Conservation (phyloP, 2,797 vertebrate genomes). For the Hippoglossus hippoglossus region DNA sequence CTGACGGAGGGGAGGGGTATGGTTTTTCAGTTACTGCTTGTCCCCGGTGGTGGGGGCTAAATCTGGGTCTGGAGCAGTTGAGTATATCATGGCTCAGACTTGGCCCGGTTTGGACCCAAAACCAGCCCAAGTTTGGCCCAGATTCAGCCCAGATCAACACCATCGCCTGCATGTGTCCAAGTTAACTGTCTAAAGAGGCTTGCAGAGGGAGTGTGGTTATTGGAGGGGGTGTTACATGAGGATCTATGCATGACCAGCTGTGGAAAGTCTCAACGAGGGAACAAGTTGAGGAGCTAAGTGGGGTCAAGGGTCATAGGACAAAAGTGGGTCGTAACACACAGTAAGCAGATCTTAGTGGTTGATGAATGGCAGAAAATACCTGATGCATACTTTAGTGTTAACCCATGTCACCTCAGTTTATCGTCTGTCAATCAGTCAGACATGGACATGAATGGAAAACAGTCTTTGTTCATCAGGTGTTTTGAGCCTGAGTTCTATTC, state of each 20-base stretch:
- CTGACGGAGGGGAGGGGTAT: slow-evolving; percentile 78
- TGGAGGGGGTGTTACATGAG: slow-evolving; percentile 62
- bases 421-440: slow-evolving; percentile 5
- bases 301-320: slow-evolving; percentile 51
- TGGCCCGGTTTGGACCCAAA: slow-evolving; percentile 35
- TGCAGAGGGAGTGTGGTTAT: slow-evolving; percentile 46
- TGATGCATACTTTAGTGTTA: slow-evolving; percentile 41
- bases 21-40: slow-evolving; percentile 79
- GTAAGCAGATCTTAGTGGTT: slow-evolving; percentile 15
- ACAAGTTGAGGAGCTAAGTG: slow-evolving; percentile 47
- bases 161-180: slow-evolving; percentile 74
- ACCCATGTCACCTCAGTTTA: neutral
- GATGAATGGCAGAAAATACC: slow-evolving; percentile 72
- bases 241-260: slow-evolving; percentile 69
- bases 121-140: slow-evolving; percentile 59
- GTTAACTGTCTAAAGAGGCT: slow-evolving; percentile 73
- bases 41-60: slow-evolving; percentile 61
- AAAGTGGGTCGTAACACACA: slow-evolving; percentile 35
- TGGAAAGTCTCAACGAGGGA: slow-evolving; percentile 57
- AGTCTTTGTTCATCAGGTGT: slow-evolving; percentile 65
- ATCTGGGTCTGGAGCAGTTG: slow-evolving; percentile 76
- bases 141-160: slow-evolving; percentile 70
- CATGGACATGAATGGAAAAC: neutral
- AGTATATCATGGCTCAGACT: slow-evolving; percentile 41
- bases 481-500: slow-evolving; percentile 55